Base-by-base conservation (phyloP, 2,888 invertebrate species). In the Melipona bicolor region DNA sequence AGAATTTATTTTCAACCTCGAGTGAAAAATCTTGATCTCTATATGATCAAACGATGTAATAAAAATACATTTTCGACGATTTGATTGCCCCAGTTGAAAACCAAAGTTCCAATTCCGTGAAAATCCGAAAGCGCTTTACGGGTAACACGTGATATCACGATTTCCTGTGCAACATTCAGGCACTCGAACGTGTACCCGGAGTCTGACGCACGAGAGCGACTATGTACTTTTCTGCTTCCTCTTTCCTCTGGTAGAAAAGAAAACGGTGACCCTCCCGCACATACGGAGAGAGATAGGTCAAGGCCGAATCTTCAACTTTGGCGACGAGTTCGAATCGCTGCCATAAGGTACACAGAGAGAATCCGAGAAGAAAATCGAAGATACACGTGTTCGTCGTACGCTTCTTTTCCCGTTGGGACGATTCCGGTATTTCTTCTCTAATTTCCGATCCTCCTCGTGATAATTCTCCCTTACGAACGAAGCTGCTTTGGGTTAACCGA, bases 201-300 rank as follows among this genome's bases (percentile, higher is more conserved):
- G 15, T 32, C 24, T 49, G 68, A 27, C 17, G 21, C 11, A 27
- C 61, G 19, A 24, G 9, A 61, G 27, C 61, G 24, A 27, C 24
- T 61, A 17, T 43, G 61, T 21, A 54, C 64, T 75, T 68, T 59
- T 68, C 61, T 32, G 68, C 76, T 72, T 74, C 67, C 68, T 49
- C 52, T 71, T 59, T 24, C 75, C 36, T 56, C 43, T 27, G 11
- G 56, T 65, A 36, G 62, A 52, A 36, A 71, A 61, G 62, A 54
- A 76, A 76, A 49, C 56, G 68, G 27, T 87, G 86, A 89, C 82
- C 88, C 85, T 32, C 36, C 17, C 81, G 83, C 70, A 50, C 65
- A 56, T 77, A 75, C 69, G 83, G 80, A 91, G 89, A 85, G 82
- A 91, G 56, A 2, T 91, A 90, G 92, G 91, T 92, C 91, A 90